Conservation (phyloP, 2,888 invertebrate species). For the Fragum sueziense region DNA sequence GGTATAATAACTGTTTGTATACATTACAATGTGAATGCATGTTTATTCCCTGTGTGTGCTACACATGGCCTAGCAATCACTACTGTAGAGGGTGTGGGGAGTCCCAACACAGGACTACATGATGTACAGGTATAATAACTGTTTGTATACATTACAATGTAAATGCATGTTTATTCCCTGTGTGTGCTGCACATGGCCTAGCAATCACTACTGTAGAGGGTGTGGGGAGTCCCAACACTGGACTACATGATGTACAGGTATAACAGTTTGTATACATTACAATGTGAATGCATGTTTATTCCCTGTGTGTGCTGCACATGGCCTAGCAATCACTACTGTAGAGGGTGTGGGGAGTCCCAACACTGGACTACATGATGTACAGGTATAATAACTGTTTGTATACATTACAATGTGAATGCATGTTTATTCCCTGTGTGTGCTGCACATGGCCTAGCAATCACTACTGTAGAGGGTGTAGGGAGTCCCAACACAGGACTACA, state of each 20-base stretch:
- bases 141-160: conserved; percentile 60
- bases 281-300: conserved; percentile 45
- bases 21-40: too few relatives aligned
- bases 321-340: conserved; percentile 76
- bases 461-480: conserved; percentile 81
- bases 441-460: conserved; percentile 79
- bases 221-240: conserved; percentile 70
- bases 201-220: conserved; percentile 81
- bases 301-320: conserved; percentile 74
- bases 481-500: conserved; percentile 75
- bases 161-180: conserved; percentile 70
- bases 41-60: too few relatives aligned
- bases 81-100: too few relatives aligned
- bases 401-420: neutral
- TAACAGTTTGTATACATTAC: conserved; percentile 33
- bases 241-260: conserved; percentile 4
- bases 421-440: conserved; percentile 48
- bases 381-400: too few relatives aligned
- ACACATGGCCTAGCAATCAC: too few relatives aligned
- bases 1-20: too few relatives aligned
- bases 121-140: too few relatives aligned
- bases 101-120: too few relatives aligned
- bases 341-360: conserved; percentile 77
- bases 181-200: conserved; percentile 77
- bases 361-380: conserved; percentile 74